Base-by-base conservation (phyloP, 2,797 vertebrate genomes). In the Sternotherus odoratus region DNA sequence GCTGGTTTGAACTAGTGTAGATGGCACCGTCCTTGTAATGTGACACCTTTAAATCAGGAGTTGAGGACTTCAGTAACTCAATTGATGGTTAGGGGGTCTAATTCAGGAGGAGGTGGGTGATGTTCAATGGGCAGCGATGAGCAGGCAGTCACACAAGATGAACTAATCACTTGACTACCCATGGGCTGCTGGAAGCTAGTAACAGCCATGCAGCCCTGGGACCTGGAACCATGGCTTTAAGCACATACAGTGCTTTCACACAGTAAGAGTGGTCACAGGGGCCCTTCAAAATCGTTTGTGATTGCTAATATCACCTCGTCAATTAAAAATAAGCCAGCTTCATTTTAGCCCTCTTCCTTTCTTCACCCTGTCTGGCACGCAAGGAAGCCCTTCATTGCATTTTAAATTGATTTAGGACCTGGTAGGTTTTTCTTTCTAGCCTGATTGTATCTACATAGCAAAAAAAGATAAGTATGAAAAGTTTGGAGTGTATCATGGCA, bases 41-140 rank as follows among this genome's bases (percentile, higher is more conserved):
- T 23, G 63, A 66, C 19, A n/a, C 21, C 15, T 66, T 66, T n/a
- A 21, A 36, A 66, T 36, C 33, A 36, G 63, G n/a, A 21, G 9
- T 36, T 66, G 33, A 36, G 8, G 17, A 36, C 16, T 36, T 66
- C 33, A 66, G 33, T 19, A 36, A 66, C 33, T n/a, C 8, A 53
- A 2, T 10, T 9, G 23, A 8, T 4, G 3, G 9, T 24, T 53
- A 24, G 3, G 17, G 2, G n/a, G 63, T 63, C 33, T 63, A n/a
- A 6, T 63, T 19, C 19, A 66, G 63, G 63, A 10, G 17, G 7
- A n/a, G 57, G 30, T 66, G 17, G 17, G 63, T 36, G n/a, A 36
- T 9, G 63, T 11, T 36, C 63, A 21, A n/a, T 36, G 17, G n/a
- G 9, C 19, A 36, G 33, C 5, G 4, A 36, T 19, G 33, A 19